Evolutionary conservation across 2,797 vertebrate genomes (phyloP).

Genomic region (Eurystomus glaucurus): DNA sequence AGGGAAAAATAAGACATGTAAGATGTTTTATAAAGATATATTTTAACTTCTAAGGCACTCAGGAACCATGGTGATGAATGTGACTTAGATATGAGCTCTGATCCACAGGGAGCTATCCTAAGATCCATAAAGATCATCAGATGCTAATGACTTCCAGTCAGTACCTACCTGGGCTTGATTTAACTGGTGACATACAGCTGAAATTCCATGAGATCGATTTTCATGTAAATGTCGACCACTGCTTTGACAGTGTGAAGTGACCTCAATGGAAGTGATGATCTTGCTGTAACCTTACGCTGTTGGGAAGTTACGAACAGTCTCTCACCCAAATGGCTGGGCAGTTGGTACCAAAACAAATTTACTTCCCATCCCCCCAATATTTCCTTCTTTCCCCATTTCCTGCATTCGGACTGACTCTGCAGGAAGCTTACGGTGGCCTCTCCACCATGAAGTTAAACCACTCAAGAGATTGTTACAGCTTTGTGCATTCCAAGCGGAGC

Average conservation of each 20-base stretch:
- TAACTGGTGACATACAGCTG: not conserved
- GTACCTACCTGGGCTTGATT: not conserved
- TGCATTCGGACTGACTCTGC: not conserved
- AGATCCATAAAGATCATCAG: constrained; percentile 25
- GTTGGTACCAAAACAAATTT: not conserved
- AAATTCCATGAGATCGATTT: not conserved
- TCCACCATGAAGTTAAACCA: not conserved
- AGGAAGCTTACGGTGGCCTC: not conserved
- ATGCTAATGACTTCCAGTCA: constrained; percentile 3
- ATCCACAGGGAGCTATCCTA: constrained; percentile 53
- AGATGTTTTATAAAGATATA: constrained; percentile 53
- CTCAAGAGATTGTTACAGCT: not conserved
- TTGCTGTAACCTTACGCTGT: fast-evolving
- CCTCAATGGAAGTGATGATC: not conserved
- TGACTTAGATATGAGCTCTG: constrained; percentile 51
- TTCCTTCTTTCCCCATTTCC: not conserved
- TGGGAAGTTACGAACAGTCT: not conserved
- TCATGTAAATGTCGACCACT: not conserved
- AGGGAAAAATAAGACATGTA: constrained; percentile 7
- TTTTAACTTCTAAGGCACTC: constrained; percentile 60
- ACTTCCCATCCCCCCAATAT: not conserved
- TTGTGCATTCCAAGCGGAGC: not conserved
- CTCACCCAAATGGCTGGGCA: not conserved
- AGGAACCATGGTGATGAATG: constrained; percentile 74
- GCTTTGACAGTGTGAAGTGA: not conserved